These are phyloP conservation scores for Pharmacophagus antenor DNA, from an alignment of 2,888 invertebrate genomes.

Conservation along the genomic window DNA sequence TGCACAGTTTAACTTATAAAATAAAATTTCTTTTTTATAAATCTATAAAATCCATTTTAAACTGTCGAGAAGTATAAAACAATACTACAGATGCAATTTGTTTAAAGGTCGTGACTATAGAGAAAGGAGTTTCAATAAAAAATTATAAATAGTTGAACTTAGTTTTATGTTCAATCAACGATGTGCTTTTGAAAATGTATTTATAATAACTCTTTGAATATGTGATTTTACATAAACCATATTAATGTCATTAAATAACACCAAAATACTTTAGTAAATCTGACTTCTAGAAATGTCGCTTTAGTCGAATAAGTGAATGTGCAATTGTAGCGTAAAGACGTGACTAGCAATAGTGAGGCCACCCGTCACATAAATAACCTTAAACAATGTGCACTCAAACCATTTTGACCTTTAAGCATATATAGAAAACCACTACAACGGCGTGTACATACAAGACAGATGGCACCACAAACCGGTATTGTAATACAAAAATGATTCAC, in stretches of 20 bases:
- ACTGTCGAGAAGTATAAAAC: slow-evolving; percentile 10
- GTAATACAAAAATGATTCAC: slow-evolving; percentile 29
- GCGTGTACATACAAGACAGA: slow-evolving; percentile 21
- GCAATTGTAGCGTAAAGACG: slow-evolving; percentile 25
- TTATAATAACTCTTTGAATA: no score
- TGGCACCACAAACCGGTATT: slow-evolving; percentile 30
- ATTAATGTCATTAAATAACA: background rate
- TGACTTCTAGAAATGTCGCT: background rate
- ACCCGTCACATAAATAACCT: slow-evolving; percentile 11
- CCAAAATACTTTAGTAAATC: background rate
- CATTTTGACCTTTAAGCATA: slow-evolving; percentile 9
- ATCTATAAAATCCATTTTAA: slow-evolving; percentile 8
- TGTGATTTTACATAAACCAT: no score
- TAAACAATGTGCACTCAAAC: slow-evolving; percentile 5
- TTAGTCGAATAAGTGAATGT: slow-evolving; percentile 5
- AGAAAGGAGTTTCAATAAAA: background rate
- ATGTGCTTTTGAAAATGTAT: no score
- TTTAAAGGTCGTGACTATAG: background rate
- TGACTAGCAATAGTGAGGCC: slow-evolving; percentile 20
- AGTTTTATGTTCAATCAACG: no score
- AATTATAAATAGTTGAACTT: background rate
- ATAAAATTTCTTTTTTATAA: background rate
- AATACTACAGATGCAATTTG: slow-evolving; percentile 20
- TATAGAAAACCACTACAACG: background rate
- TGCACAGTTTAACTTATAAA: background rate